Evolutionary conservation across 2,113 vertebrate species (phyloP).

Genomic region (Odobenus rosmarus): DNA sequence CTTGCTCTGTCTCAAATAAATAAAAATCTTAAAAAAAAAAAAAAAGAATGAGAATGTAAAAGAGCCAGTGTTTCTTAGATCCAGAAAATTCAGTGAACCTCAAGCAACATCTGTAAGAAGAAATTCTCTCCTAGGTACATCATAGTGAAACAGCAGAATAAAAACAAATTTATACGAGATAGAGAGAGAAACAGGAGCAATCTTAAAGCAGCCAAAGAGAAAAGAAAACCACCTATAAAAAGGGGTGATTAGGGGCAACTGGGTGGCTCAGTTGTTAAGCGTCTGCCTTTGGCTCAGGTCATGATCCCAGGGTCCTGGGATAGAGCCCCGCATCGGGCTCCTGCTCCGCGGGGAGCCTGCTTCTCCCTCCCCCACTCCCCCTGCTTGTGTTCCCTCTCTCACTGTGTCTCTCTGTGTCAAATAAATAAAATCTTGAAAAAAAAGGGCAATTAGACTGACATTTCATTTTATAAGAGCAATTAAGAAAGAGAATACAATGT

Average conservation of each 20-base stretch:
- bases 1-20: not conserved
- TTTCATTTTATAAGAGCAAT: not conserved
- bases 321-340: too few species aligned
- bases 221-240: not conserved
- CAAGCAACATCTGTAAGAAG: not conserved
- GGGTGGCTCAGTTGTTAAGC: too few species aligned
- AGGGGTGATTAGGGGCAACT: not conserved
- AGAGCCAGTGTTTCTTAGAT: constrained; percentile 30
- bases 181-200: not conserved
- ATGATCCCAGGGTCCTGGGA: too few species aligned
- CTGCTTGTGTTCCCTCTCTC: too few species aligned
- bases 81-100: constrained; percentile 21
- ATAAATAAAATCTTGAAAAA: too few species aligned
- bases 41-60: not conserved
- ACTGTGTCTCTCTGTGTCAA: too few species aligned
- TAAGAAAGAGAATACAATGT: not conserved
- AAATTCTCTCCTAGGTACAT: not conserved
- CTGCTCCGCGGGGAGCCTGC: too few species aligned
- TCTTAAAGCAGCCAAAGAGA: constrained; percentile 40
- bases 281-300: too few species aligned
- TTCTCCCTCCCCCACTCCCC: too few species aligned
- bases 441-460: not conserved
- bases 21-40: not conserved
- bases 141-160: constrained; percentile 38
- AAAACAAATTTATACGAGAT: not conserved